These are phyloP conservation scores for Noctua janthe DNA, from an alignment of 2,888 invertebrate genomes.

Conservation along the genomic window DNA sequence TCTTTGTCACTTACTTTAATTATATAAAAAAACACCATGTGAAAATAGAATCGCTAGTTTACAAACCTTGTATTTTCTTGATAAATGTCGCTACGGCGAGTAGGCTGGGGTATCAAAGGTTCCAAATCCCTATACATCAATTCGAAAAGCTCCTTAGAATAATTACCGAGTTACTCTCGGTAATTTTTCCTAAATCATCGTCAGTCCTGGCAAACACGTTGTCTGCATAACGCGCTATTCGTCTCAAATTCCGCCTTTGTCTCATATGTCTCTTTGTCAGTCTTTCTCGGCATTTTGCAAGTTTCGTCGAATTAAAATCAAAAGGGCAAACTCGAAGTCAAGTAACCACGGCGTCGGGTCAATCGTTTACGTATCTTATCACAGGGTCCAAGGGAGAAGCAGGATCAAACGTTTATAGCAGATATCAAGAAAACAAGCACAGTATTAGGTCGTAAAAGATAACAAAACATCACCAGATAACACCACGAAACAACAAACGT, in stretches of 20 bases:
- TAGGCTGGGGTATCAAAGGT: slow-evolving; percentile 10
- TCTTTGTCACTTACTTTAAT: not conserved
- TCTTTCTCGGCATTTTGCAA: no score
- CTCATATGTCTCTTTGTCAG: not conserved
- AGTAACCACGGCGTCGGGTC: no score
- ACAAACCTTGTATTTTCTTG: slow-evolving; percentile 12
- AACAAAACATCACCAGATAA: no score
- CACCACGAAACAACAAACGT: no score
- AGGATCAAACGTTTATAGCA: no score
- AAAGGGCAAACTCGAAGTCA: not conserved
- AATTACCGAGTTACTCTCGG: not conserved
- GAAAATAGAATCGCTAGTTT: not conserved
- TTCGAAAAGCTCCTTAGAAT: not conserved
- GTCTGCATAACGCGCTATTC: slow-evolving; percentile 1
- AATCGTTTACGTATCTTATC: no score
- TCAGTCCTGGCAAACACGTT: slow-evolving; percentile 13
- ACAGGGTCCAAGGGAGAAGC: no score
- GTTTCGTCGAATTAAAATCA: no score
- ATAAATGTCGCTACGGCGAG: slow-evolving; percentile 6
- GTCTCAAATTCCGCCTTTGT: not conserved
- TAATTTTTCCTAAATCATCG: slow-evolving; percentile 1
- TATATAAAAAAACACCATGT: not conserved
- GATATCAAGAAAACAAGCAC: no score
- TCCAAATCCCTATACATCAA: slow-evolving; percentile 1
- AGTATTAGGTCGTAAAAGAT: no score